Percentiles rank a stretch among this genome's conserved stretches.
Evolutionary conservation across 2,888 invertebrate species (phyloP).

Genomic region (Sialis fuliginosa): DNA sequence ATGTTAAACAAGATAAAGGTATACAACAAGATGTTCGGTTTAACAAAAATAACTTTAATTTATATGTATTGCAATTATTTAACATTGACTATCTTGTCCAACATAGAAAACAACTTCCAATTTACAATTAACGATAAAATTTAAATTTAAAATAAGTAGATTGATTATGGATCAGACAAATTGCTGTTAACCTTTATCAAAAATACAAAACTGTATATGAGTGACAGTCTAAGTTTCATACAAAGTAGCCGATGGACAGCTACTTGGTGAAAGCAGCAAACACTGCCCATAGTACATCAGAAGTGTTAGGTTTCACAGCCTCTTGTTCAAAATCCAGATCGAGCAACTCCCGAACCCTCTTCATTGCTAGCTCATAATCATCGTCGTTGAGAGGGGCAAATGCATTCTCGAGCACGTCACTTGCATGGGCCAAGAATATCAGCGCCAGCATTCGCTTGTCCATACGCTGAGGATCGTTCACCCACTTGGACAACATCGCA

Average conservation of each 20-base stretch:
- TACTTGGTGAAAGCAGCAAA: conserved; percentile 97
- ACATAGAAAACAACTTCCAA: too few relatives aligned
- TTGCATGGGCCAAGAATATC: conserved; percentile 90
- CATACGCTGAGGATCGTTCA: conserved; percentile 94
- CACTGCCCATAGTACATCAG: conserved; percentile 97
- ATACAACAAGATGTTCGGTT: too few relatives aligned
- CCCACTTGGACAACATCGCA: conserved; percentile 88
- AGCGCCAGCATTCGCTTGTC: conserved; percentile 87
- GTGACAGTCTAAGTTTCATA: too few relatives aligned
- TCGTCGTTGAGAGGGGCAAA: conserved; percentile 95
- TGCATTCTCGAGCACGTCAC: conserved; percentile 98
- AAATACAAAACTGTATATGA: too few relatives aligned
- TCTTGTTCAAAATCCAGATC: conserved; percentile 96
- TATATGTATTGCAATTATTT: too few relatives aligned
- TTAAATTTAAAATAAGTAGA: too few relatives aligned
- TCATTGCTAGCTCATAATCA: conserved; percentile 96
- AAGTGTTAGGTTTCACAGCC: conserved; percentile 75
- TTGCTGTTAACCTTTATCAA: too few relatives aligned
- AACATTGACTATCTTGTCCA: too few relatives aligned
- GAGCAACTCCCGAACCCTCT: conserved; percentile 85
- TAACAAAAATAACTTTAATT: too few relatives aligned
- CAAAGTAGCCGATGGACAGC: conserved; percentile 16
- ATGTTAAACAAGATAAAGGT: too few relatives aligned
- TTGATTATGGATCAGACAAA: too few relatives aligned
- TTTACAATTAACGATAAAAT: too few relatives aligned